Conservation (phyloP, 2,113 vertebrate genomes). For the Hylia prasina region DNA sequence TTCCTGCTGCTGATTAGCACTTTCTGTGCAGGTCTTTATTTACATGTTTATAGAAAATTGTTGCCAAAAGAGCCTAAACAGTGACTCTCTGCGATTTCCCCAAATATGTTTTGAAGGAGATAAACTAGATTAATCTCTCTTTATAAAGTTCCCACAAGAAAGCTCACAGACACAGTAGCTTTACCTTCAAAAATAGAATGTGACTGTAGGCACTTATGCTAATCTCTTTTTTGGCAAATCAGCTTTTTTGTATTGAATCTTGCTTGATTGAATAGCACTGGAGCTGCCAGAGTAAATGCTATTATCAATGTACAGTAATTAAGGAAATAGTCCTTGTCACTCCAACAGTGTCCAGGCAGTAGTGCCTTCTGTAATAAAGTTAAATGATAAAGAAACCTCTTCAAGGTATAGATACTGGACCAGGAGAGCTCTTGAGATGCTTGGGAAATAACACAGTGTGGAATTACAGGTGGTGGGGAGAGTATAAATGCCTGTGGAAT, state of each 20-base stretch:
- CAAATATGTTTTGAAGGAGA: slow-evolving; percentile 50
- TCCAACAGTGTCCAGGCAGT: slow-evolving; percentile 62
- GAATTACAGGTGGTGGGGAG: slow-evolving; percentile 1
- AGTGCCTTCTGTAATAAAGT: slow-evolving; percentile 68
- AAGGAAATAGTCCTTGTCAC: slow-evolving; percentile 75
- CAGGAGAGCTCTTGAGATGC: background rate
- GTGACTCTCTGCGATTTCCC: background rate
- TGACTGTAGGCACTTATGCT: slow-evolving; percentile 71
- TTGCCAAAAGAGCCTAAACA: slow-evolving; percentile 6
- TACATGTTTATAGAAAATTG: background rate
- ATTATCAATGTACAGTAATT: slow-evolving; percentile 75
- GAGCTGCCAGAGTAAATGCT: slow-evolving; percentile 72
- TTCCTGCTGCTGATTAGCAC: background rate
- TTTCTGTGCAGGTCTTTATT: slow-evolving; percentile 19
- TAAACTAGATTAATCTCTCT: slow-evolving; percentile 61
- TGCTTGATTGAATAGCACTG: slow-evolving; percentile 71
- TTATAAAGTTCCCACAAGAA: slow-evolving; percentile 65
- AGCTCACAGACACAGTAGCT: slow-evolving; percentile 61
- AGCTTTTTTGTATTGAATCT: slow-evolving; percentile 74
- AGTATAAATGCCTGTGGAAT: background rate
- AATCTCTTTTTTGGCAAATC: slow-evolving; percentile 75
- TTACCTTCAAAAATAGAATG: slow-evolving; percentile 74
- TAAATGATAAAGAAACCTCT: slow-evolving; percentile 69
- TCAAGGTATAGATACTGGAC: slow-evolving; percentile 14
- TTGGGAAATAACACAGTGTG: background rate